Percentiles rank a stretch among this genome's conserved stretches.
Conservation (phyloP, 2,888 invertebrate genomes). For the Abrostola tripartita region DNA sequence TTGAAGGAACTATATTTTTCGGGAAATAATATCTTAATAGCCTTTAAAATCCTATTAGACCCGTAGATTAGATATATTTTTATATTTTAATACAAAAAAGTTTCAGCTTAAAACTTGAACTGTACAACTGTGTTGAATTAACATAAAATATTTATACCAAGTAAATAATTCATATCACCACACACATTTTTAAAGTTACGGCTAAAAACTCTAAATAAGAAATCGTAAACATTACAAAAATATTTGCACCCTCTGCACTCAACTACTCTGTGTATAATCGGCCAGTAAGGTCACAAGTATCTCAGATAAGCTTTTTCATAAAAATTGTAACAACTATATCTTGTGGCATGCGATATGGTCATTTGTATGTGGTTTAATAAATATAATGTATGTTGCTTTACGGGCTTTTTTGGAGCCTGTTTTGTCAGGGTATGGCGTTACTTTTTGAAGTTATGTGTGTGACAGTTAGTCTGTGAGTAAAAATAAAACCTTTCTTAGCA, state of each 20-base stretch:
- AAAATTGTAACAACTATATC: constrained; percentile 52
- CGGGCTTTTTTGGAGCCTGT: background rate
- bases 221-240: background rate
- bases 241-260: constrained; percentile 24
- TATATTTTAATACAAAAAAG: too few species aligned
- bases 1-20: too few species aligned
- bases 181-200: too few species aligned
- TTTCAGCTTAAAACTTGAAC: too few species aligned
- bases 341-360: constrained; percentile 35
- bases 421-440: background rate
- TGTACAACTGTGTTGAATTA: too few species aligned
- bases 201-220: too few species aligned
- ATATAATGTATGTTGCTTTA: constrained; percentile 3
- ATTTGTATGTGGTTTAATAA: constrained; percentile 14
- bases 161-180: too few species aligned
- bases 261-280: constrained; percentile 49
- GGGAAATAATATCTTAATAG: too few species aligned
- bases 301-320: constrained; percentile 48
- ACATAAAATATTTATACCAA: too few species aligned
- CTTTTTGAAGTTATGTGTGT: background rate
- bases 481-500: too few species aligned
- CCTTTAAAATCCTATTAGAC: too few species aligned
- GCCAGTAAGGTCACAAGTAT: constrained; percentile 55
- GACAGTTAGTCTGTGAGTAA: background rate
- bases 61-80: too few species aligned